Percentiles rank a stretch among this genome's conserved stretches.
Conservation (phyloP, 2,113 vertebrate genomes). For the Nyctereutes procyonoides region DNA sequence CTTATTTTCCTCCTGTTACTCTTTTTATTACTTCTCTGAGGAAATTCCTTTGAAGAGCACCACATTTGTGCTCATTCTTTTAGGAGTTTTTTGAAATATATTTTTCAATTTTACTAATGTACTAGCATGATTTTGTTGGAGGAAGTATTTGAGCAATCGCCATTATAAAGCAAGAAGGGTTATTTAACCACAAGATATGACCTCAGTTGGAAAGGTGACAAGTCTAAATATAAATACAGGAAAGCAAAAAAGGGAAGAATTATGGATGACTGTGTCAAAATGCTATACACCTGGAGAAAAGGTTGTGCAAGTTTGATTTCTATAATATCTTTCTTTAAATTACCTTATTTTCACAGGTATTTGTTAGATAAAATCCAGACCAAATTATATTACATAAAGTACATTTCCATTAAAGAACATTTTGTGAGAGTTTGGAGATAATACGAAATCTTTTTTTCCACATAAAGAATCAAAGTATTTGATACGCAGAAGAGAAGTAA, state of each 20-base stretch:
- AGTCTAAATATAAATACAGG: constrained; percentile 1
- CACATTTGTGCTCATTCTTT: neutral
- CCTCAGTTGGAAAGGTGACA: neutral
- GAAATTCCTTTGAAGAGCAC: neutral
- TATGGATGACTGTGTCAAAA: neutral
- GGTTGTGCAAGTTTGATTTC: neutral
- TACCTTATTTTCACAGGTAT: constrained; percentile 50
- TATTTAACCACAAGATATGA: neutral
- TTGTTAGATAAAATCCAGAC: constrained; percentile 23
- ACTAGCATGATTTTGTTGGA: neutral
- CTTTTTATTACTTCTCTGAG: neutral
- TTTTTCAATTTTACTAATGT: constrained; percentile 4
- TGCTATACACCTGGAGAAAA: neutral
- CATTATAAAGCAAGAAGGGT: neutral
- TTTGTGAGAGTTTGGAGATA: neutral
- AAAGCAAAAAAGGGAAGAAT: constrained; percentile 20
- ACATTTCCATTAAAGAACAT: neutral
- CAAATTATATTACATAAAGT: neutral
- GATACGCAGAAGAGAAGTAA: neutral
- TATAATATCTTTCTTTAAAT: constrained; percentile 43
- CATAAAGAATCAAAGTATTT: constrained; percentile 5
- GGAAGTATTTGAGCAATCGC: neutral
- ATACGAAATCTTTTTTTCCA: neutral
- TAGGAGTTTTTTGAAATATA: neutral
- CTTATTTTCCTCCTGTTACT: neutral